Evolutionary conservation across 2,113 vertebrate species (phyloP).

Genomic region (Dolichallabes microphthalmus): DNA sequence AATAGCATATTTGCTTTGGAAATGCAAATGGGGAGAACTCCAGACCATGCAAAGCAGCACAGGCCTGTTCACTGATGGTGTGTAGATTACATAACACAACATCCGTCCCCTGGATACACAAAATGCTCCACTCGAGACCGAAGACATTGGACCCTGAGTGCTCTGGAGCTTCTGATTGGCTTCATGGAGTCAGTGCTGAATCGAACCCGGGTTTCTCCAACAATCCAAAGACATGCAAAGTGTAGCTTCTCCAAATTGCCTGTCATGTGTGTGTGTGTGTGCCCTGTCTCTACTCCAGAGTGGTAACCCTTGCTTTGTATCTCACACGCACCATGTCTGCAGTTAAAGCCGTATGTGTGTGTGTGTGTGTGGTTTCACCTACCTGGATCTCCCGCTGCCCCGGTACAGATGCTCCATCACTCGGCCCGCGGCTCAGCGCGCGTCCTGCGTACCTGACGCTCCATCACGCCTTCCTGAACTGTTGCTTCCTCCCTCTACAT

Average conservation of each 20-base stretch:
- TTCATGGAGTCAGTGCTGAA: too few species aligned
- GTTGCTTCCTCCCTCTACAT: background rate
- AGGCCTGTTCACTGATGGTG: background rate
- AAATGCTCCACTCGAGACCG: background rate
- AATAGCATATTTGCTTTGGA: slow-evolving; percentile 34
- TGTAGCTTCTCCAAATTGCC: too few species aligned
- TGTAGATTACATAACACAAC: background rate
- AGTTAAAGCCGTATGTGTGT: background rate
- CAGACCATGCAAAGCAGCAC: slow-evolving; percentile 42
- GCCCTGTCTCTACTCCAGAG: background rate
- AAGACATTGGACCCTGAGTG: background rate
- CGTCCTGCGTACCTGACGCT: background rate
- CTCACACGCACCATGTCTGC: background rate
- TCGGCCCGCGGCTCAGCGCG: background rate
- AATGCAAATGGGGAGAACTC: slow-evolving; percentile 10
- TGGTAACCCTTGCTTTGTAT: background rate
- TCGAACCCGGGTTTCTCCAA: too few species aligned
- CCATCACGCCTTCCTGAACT: background rate
- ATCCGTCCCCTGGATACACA: background rate
- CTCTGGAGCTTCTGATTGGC: background rate
- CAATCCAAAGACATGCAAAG: too few species aligned
- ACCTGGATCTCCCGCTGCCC: background rate
- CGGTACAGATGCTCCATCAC: background rate
- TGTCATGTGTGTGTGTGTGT: too few species aligned
- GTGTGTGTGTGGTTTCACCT: background rate